Conservation (phyloP, 2,113 vertebrate species). For the Cichladusa arquata region DNA sequence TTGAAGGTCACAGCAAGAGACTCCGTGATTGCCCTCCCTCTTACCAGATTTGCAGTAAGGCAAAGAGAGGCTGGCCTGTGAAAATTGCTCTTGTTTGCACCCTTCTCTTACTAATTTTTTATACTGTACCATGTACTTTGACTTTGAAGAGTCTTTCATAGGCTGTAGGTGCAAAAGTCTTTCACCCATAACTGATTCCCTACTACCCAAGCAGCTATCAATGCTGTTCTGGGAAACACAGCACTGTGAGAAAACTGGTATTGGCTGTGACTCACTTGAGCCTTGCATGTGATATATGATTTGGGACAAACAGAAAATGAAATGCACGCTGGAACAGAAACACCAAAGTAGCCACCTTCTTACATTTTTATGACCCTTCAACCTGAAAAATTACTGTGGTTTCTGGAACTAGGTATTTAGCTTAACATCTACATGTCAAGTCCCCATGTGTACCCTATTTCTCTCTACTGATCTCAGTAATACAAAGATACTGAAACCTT, state of each 20-base stretch:
- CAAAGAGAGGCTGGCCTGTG: background rate
- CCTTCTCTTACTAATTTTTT: background rate
- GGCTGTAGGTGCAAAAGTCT: background rate
- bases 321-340: background rate
- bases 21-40: background rate
- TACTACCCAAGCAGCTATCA: background rate
- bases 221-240: background rate
- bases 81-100: background rate
- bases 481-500: background rate
- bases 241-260: background rate
- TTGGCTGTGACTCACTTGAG: background rate
- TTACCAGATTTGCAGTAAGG: accelerated
- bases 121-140: background rate
- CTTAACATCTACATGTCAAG: background rate
- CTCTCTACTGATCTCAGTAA: background rate
- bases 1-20: background rate
- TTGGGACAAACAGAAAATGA: background rate
- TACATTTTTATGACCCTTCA: background rate
- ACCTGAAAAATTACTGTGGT: background rate
- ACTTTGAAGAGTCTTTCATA: background rate
- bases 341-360: background rate
- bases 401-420: background rate
- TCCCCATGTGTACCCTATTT: background rate
- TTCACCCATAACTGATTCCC: background rate
- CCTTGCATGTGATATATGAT: background rate